phyloP scores from a whole-genome alignment of 1,140 invertebrate genomes.

The Polypedilum vanderplanki region DNA sequence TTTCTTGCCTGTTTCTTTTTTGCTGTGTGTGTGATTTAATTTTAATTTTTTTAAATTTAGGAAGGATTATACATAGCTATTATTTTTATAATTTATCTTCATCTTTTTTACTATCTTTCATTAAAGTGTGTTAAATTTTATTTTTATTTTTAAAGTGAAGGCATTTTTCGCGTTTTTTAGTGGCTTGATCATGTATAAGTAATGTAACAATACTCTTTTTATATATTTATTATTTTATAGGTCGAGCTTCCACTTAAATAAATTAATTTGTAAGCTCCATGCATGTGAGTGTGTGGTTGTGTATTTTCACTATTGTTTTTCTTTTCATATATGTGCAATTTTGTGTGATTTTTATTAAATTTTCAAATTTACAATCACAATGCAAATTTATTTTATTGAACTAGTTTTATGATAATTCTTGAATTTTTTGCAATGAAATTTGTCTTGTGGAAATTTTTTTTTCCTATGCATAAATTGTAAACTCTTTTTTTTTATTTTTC shows the following conservation, averaged over 20 bases:
- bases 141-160: conserved; percentile 25
- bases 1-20: background rate
- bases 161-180: conserved; percentile 24
- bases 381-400: background rate
- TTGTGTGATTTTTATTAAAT: conserved; percentile 10
- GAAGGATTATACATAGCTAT: background rate
- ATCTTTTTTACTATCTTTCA: background rate
- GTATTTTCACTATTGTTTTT: background rate
- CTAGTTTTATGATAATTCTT: background rate
- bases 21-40: background rate
- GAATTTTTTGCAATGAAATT: background rate
- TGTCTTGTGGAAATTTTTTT: background rate
- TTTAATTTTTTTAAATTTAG: background rate
- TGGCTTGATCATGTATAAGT: conserved; percentile 2
- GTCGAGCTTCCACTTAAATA: conserved; percentile 5
- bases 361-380: conserved; percentile 1
- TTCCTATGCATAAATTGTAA: conserved; percentile 1
- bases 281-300: background rate
- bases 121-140: conserved; percentile 21
- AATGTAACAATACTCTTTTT: conserved; percentile 22
- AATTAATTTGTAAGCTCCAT: conserved; percentile 14
- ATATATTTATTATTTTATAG: background rate
- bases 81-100: background rate
- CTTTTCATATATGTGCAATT: background rate
- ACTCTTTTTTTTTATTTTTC: background rate